A percentile compares a stretch with the other conserved stretches of the same genome.
phyloP scores from a whole-genome alignment of 2,113 vertebrate species.

The Rhagologus leucostigma region DNA sequence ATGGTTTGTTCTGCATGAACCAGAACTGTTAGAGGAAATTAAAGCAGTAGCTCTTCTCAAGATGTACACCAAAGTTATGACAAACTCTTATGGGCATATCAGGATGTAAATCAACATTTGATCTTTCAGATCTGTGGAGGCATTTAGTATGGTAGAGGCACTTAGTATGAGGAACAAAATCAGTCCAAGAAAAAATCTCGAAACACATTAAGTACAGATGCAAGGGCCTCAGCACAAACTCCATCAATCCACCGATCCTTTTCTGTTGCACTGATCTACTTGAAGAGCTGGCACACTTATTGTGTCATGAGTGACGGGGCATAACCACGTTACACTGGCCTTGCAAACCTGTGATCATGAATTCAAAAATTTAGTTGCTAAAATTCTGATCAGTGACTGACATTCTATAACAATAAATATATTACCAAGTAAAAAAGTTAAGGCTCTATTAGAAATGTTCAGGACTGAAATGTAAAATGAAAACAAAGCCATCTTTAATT shows the following conservation, averaged over 20 bases:
- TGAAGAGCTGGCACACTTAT: neutral
- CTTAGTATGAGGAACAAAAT: neutral
- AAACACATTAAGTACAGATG: neutral
- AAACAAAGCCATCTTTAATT: conserved; percentile 25
- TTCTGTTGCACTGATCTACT: neutral
- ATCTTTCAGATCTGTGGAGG: neutral
- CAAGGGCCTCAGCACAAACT: neutral
- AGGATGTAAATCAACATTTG: neutral
- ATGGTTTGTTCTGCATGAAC: neutral
- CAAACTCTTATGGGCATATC: neutral
- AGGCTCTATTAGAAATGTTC: neutral
- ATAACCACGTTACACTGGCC: neutral
- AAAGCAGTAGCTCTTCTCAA: neutral
- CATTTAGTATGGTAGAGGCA: neutral
- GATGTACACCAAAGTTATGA: neutral
- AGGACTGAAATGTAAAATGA: neutral
- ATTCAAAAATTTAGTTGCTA: neutral
- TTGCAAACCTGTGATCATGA: neutral
- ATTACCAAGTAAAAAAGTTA: neutral
- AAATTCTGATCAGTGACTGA: neutral
- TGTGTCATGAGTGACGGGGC: neutral
- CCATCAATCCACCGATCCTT: neutral
- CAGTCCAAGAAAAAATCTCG: neutral
- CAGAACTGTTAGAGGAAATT: neutral
- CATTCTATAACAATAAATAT: neutral